Base-by-base conservation (phyloP, 2,888 invertebrate species). In the Melinopterus prodromus region DNA sequence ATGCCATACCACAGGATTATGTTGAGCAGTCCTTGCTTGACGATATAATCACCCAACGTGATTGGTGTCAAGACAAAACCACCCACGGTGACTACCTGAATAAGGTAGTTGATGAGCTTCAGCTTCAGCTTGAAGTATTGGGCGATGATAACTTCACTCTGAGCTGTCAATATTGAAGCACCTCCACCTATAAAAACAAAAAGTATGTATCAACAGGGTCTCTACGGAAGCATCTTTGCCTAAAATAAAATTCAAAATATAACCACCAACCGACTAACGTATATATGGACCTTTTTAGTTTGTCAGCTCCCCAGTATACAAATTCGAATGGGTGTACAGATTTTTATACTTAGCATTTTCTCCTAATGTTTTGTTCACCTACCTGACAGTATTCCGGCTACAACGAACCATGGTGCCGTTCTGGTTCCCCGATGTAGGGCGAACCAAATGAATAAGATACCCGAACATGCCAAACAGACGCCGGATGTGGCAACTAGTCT, bases 111-210 rank as follows among this genome's bases (percentile, higher is more conserved):
- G 0, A 92, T 90, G 79, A 90, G 88, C 0, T 90, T 89, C 35
- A 92, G 88, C 83, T 92, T 92, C 38, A 92, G 89, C 82, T 91
- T 89, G 85, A 93, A 93, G 87, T 92, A 93, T 84, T 92, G 92
- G 0, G 90, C 90, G 77, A 93, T 87, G 76, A 92, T 90, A 6
- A 92, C 89, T 85, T 93, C 92, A 26, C 91, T 91, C 86, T 93
- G 92, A 74, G 91, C 90, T 16, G 91, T 90, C 35, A 92, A 90
- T 75, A 93, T 86, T 0, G 92, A 92, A 79, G 91, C 90, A 5
- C 93, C 93, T 70, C 90, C 85, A 82, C 93, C 93, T 93, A 88
- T 4, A 78, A 26, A 26, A 26, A 71, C 78, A 90, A 91, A 82
- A 82, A 69, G 78, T 80, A 80, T n/a, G n/a, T n/a, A 38, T 69